phyloP scores from a whole-genome alignment of 2,113 vertebrate species.

The Chaenocephalus aceratus region DNA sequence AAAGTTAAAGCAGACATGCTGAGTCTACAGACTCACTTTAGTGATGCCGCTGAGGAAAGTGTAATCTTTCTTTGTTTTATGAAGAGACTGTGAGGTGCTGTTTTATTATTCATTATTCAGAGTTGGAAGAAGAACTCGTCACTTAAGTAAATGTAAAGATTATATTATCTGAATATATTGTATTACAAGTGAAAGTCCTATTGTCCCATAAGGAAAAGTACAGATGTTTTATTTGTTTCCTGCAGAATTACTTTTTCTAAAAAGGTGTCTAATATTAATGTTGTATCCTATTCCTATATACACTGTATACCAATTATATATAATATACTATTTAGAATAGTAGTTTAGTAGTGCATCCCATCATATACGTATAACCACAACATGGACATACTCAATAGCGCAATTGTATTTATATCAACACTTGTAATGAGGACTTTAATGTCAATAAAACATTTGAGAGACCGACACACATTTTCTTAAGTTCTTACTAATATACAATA shows the following conservation, averaged over 20 bases:
- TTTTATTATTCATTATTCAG: not conserved
- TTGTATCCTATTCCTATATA: not conserved
- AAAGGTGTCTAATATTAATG: not conserved
- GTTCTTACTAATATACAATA: not conserved
- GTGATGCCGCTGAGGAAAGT: not conserved
- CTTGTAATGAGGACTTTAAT: not conserved
- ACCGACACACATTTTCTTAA: not conserved
- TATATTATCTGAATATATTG: not conserved
- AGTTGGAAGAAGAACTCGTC: not conserved
- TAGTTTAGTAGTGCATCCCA: not conserved
- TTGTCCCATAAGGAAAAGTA: not conserved
- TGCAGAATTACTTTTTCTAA: too few relatives aligned
- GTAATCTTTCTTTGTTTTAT: not conserved
- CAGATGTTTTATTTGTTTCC: not conserved
- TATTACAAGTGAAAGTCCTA: not conserved
- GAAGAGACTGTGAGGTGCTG: not conserved
- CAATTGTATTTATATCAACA: not conserved
- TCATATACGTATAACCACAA: not conserved
- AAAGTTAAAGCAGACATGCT: slow-evolving; percentile 47
- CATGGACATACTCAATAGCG: too few relatives aligned
- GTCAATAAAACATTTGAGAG: too few relatives aligned
- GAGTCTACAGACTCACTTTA: slow-evolving; percentile 23
- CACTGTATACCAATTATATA: not conserved
- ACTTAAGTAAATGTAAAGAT: not conserved
- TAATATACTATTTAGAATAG: not conserved